These are phyloP conservation scores for Hemibagrus wyckioides DNA, from an alignment of 2,113 vertebrate species.

Conservation along the genomic window DNA sequence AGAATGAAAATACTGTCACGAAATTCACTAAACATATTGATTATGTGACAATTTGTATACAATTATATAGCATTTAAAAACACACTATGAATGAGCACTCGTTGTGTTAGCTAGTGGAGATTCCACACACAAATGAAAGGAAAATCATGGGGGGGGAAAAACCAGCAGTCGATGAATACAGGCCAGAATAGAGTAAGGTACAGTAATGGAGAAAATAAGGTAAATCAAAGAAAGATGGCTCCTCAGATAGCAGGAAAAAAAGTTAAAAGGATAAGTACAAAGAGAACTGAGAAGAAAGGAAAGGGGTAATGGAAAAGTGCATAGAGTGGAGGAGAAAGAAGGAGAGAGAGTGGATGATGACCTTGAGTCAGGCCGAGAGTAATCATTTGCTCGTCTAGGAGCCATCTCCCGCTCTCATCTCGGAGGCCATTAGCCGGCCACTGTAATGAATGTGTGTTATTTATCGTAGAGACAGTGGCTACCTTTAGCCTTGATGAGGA, in stretches of 20 bases:
- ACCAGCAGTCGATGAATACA: neutral
- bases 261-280: neutral
- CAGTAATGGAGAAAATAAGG: conserved; percentile 18
- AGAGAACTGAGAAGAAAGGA: conserved; percentile 9
- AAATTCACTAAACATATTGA: neutral
- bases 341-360: conserved; percentile 30
- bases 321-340: conserved; percentile 13
- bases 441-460: conserved; percentile 56
- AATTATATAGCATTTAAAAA: neutral
- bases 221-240: neutral
- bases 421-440: conserved; percentile 36
- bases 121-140: neutral
- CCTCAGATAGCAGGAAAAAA: neutral
- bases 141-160: no score
- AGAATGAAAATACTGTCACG: neutral
- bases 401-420: conserved; percentile 42
- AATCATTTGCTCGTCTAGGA: conserved; percentile 47
- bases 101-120: neutral
- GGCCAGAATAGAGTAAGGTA: neutral
- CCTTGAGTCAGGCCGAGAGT: conserved; percentile 40
- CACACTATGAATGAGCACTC: neutral
- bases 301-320: conserved; percentile 28
- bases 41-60: neutral
- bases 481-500: conserved; percentile 48
- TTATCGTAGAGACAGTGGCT: conserved; percentile 48